Evolutionary conservation across 2,113 vertebrate species (phyloP), one percentile per base, ranked within the genome.

Genomic region (Puntigrus tetrazona): DNA sequence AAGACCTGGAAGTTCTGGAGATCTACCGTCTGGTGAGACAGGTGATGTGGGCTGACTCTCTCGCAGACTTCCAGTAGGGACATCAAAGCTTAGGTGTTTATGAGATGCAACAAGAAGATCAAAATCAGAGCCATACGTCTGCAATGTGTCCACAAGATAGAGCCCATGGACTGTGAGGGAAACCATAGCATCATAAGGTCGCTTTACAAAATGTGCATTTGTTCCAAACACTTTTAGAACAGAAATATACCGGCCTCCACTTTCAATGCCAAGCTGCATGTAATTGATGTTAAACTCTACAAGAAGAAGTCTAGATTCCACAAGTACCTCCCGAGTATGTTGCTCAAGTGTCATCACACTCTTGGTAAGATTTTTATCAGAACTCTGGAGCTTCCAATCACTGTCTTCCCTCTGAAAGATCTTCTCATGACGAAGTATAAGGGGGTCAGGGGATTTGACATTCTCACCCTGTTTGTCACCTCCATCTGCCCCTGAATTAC

Each of bases 201-300:
- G 95, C 89, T 99, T 99, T 43, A 99, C 96, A 90, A 99, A 98
- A 90, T 98, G 94, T 36, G 97, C 96, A 4, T 99, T 97, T 55
- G 97, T 98, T 57, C 97, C 96, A 78, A 99, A 99, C 1, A 99
- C 97, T 84, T 99, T 99, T 16, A 99, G 96, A 47, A 99, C 97
- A 2, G 97, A 98, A 88, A 99, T 99, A 74, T 99, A 99, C 0
- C 95, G 94, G 0, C 98, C 98, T 0, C 94, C 96, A 77, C 96
- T 98, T 92, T 99, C 97, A 7, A 99, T 95, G 0, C 96, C 98
- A 11, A 99, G 79, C 91, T 99, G 98, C 97, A 99, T 97, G 50
- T 97, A 99, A 91, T 98, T 98, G 0, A 99, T 96, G 87, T 95
- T 96, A 86, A 99, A 99, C 79, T 99, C 96, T 0, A 97, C 97